A percentile compares a stretch with the other conserved stretches of the same genome.
Conservation (phyloP, 2,797 vertebrate genomes). For the Poecile montanus region DNA sequence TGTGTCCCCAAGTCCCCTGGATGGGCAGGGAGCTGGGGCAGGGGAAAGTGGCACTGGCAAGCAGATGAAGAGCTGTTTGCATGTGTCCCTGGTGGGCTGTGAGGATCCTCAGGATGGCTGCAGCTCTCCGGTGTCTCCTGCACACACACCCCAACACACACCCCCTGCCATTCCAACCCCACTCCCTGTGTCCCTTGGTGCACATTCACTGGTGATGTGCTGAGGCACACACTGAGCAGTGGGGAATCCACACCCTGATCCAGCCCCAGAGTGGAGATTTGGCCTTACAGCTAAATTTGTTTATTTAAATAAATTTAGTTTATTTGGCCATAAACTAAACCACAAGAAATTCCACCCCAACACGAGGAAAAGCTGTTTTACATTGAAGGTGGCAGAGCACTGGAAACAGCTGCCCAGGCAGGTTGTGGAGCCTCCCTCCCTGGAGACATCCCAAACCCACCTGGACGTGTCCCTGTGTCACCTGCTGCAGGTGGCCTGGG, state of each 20-base stretch:
- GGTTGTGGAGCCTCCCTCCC: neutral
- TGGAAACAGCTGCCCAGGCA: neutral
- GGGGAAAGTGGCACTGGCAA: neutral
- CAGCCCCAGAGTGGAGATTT: neutral
- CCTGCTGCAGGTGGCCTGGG: neutral
- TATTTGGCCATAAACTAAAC: neutral
- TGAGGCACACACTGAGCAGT: neutral
- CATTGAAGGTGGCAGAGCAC: neutral
- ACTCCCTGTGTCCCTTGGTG: rapidly evolving
- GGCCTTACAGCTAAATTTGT: neutral
- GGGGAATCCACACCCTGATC: neutral
- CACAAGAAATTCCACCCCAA: neutral
- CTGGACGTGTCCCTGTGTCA: neutral
- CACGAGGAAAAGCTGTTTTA: neutral
- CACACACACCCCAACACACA: no score
- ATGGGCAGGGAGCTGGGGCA: neutral
- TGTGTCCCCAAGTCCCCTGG: rapidly evolving
- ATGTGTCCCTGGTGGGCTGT: rapidly evolving
- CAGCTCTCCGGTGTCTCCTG: neutral
- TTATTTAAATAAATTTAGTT: no score
- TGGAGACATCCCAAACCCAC: neutral
- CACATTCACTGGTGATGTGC: neutral
- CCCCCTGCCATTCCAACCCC: rapidly evolving
- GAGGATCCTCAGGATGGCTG: neutral
- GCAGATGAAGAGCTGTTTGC: neutral